Conservation (phyloP, 30 jellyfish, hydroid and myxozoan genomes). For the Hydractinia echinata region DNA sequence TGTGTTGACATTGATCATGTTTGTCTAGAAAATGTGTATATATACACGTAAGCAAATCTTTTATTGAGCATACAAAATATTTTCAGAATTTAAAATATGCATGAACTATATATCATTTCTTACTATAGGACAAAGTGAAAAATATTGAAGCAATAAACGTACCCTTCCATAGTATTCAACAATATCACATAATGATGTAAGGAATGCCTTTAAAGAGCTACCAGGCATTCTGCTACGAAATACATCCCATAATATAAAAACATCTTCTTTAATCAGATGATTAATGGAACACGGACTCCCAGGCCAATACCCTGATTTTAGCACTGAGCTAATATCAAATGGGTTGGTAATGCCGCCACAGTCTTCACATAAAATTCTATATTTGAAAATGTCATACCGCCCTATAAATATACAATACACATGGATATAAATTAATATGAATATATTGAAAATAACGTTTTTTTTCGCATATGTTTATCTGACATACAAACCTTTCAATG, state of each 20-base stretch:
- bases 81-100: no score
- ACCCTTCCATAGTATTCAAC: background rate
- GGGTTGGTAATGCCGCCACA: background rate
- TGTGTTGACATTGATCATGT: conserved; percentile 4
- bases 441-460: background rate
- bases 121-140: no score
- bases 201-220: background rate
- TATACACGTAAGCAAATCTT: background rate
- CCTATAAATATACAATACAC: background rate
- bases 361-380: background rate
- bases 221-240: background rate
- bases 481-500: conserved; percentile 7
- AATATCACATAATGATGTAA: background rate
- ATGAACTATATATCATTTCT: no score
- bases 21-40: background rate
- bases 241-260: background rate
- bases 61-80: background rate
- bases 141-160: no score
- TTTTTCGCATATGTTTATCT: background rate
- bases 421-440: no score
- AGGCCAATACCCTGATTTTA: background rate
- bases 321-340: background rate
- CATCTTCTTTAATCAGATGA: background rate
- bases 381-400: background rate
- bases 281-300: background rate